Conservation (phyloP, 1,140 invertebrate species). For the Panagrolaimus sp. region DNA sequence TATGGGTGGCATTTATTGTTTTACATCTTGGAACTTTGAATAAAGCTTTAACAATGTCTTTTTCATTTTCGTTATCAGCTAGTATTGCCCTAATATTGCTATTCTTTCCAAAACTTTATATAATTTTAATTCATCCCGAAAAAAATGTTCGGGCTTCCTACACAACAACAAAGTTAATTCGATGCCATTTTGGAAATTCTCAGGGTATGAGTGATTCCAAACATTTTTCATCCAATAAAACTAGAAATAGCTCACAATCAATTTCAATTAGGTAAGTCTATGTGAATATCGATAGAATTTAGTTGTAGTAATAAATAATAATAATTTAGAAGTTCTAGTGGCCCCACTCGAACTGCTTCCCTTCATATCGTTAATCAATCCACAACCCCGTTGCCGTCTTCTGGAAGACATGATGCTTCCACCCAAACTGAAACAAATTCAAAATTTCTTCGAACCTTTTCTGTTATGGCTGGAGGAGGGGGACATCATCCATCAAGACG, state of each 20-base stretch:
- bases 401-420: conserved; percentile 14
- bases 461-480: conserved; percentile 37
- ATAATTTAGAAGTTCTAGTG: conserved; percentile 5
- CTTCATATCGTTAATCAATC: conserved; percentile 43
- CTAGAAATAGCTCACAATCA: conserved; percentile 59
- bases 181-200: conserved; percentile 70
- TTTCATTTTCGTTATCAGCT: conserved; percentile 66
- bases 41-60: conserved; percentile 66
- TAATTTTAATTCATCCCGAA: conserved; percentile 72
- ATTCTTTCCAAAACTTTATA: conserved; percentile 75
- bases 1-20: conserved; percentile 80
- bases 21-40: conserved; percentile 76
- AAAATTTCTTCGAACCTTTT: conserved; percentile 49
- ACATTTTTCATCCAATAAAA: conserved; percentile 49
- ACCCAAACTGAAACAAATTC: conserved; percentile 17
- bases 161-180: conserved; percentile 72
- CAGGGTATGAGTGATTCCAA: conserved; percentile 54
- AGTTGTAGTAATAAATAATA: not conserved
- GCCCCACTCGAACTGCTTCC: conserved; percentile 48
- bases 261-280: conserved; percentile 69
- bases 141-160: conserved; percentile 74
- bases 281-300: not conserved
- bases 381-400: not conserved
- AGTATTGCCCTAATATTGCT: conserved; percentile 72
- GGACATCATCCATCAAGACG: not conserved